These are phyloP conservation scores for Ceyx cyanopectus DNA, from an alignment of 2,113 vertebrate genomes.

Conservation along the genomic window DNA sequence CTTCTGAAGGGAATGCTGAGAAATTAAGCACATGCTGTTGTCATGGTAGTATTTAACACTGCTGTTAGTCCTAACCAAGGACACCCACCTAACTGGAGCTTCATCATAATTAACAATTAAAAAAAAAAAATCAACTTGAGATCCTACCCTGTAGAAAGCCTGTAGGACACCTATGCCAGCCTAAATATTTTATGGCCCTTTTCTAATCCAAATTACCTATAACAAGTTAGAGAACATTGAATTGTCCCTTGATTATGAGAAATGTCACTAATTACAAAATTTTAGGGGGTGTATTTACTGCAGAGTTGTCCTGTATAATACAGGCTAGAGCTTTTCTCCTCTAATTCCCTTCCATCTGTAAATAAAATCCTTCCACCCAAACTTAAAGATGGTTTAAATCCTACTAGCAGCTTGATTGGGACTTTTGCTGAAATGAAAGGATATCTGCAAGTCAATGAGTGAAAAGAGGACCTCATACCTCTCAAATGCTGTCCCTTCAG, in stretches of 20 bases:
- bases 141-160: not conserved
- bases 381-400: not conserved
- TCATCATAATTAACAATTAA: not conserved
- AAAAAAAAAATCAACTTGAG: not conserved
- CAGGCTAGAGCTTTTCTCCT: not conserved
- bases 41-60: not conserved
- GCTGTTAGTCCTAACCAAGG: constrained; percentile 12
- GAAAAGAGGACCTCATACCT: not conserved
- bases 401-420: not conserved
- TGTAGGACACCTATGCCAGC: not conserved
- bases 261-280: not conserved
- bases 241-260: not conserved
- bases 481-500: not conserved
- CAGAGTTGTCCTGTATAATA: not conserved
- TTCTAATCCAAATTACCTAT: not conserved
- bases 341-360: not conserved
- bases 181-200: not conserved
- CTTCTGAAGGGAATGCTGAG: constrained; percentile 10
- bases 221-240: not conserved
- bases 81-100: not conserved
- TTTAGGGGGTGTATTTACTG: not conserved
- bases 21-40: not conserved
- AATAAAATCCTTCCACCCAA: not conserved
- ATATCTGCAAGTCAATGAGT: not conserved
- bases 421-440: not conserved